Base-by-base conservation (phyloP, 2,888 invertebrate genomes). In the Chironomus riparius region DNA sequence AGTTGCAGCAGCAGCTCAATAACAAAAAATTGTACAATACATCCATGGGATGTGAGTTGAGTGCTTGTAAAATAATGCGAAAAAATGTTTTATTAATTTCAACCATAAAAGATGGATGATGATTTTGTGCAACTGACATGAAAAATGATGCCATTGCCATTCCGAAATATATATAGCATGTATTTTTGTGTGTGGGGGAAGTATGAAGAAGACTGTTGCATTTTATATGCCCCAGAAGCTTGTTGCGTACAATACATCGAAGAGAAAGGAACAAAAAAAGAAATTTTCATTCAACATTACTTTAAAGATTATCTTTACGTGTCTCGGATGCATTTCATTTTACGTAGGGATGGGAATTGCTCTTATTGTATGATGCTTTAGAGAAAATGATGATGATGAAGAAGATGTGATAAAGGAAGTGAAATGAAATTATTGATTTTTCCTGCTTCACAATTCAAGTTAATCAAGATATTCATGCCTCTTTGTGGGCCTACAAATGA, bases 101-200 rank as follows among this genome's bases (percentile, higher is more conserved):
- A 47, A 62, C 13, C 73, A 73, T 72, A 15, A 73, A 73, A 73
- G 65, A 73, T 73, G 73, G 22, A 73, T 73, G 73, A 73, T 65
- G 73, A 73, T 65, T 73, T 61, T 73, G 73, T 73, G 73, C 73
- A 73, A 61, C 62, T 73, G 73, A 73, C 73, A 73, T 73, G 73
- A 73, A 73, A 73, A 73, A 73, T 73, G 73, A 73, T 73, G n/a
- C 47, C 47, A 61, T 73, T 56, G 12, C 22, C 12, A n/a, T 50
- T 48, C 13, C 13, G 13, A 12, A 12, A 50, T 48, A 48, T n/a
- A 48, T 62, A n/a, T 7, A 62, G 4, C 22, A 62, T 22, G 21
- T 10, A 38, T 38, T 38, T 38, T 10, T 38, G 38, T 38, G 38
- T 38, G 38, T 38, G 15, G 56, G 56, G 56, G 22, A 22, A 62